These are phyloP conservation scores for Trachythela sp. DNA, from an alignment of 64 coral and sea anemone species.

Conservation along the genomic window DNA sequence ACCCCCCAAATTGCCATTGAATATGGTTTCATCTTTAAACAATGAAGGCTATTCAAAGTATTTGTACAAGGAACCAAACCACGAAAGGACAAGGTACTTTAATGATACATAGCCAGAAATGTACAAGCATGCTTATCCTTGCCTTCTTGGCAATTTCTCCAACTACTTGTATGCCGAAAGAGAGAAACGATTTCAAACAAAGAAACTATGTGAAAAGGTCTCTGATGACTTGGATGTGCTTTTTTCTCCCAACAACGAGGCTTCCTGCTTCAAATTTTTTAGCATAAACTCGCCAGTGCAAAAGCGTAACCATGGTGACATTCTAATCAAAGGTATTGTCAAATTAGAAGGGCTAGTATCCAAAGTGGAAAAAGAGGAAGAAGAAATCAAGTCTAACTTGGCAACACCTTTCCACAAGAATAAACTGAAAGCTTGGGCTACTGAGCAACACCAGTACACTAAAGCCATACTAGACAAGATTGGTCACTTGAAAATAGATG, in stretches of 20 bases:
- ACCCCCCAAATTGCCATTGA: not conserved
- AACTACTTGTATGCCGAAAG: slow-evolving; percentile 41
- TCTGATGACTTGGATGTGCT: slow-evolving; percentile 24
- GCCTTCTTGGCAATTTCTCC: slow-evolving; percentile 27
- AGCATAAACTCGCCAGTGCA: slow-evolving; percentile 18
- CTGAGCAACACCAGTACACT: slow-evolving; percentile 42
- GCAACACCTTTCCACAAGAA: slow-evolving; percentile 30
- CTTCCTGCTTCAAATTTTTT: slow-evolving; percentile 46
- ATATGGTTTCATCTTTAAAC: slow-evolving; percentile 4
- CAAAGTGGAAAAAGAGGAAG: slow-evolving; percentile 39
- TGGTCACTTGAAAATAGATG: slow-evolving; percentile 40
- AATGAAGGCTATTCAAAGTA: slow-evolving; percentile 41
- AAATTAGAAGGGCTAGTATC: slow-evolving; percentile 46
- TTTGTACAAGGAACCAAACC: slow-evolving; percentile 38
- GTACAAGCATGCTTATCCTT: slow-evolving; percentile 46
- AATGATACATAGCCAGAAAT: slow-evolving; percentile 48
- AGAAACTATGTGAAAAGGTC: slow-evolving; percentile 38
- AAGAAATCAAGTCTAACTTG: not conserved
- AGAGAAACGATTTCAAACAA: slow-evolving; percentile 51
- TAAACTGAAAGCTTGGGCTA: slow-evolving; percentile 51
- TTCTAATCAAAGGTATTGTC: slow-evolving; percentile 32
- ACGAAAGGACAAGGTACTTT: slow-evolving; percentile 45
- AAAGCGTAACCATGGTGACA: slow-evolving; percentile 38
- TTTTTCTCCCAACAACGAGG: slow-evolving; percentile 38
- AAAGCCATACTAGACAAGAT: slow-evolving; percentile 38